Percentiles rank a stretch among this genome's conserved stretches.
Conservation (phyloP, 2,888 invertebrate species). For the Ceriagrion tenellum region DNA sequence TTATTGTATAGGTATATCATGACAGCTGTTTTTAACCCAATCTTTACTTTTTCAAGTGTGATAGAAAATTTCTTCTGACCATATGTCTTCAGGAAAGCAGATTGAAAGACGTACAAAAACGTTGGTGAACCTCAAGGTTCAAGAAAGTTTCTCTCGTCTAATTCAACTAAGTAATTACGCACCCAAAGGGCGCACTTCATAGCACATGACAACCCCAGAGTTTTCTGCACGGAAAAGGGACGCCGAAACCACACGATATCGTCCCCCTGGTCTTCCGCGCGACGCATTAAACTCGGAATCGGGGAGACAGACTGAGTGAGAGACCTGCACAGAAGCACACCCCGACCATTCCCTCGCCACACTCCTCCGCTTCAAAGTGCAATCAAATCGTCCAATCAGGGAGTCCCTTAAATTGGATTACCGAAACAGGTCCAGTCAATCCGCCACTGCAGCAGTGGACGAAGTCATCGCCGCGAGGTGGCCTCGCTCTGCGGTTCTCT, state of each 20-base stretch:
- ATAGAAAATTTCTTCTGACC: too few relatives aligned
- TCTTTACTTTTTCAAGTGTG: too few relatives aligned
- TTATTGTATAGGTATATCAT: too few relatives aligned
- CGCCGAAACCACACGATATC: neutral
- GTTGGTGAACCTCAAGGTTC: too few relatives aligned
- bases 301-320: neutral
- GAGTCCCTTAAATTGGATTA: conserved; percentile 58
- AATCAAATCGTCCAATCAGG: conserved; percentile 65
- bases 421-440: conserved; percentile 57
- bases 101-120: too few relatives aligned
- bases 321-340: neutral
- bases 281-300: neutral
- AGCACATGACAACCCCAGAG: too few relatives aligned
- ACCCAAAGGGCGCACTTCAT: too few relatives aligned
- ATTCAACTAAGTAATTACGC: too few relatives aligned
- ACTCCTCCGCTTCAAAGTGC: conserved; percentile 37
- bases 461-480: neutral
- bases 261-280: neutral
- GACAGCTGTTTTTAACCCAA: too few relatives aligned
- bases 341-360: too few relatives aligned
- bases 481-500: neutral
- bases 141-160: too few relatives aligned
- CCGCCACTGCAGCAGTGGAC: conserved; percentile 60
- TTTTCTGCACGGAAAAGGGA: neutral
- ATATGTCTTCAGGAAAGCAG: too few relatives aligned